Evolutionary conservation across 1,140 invertebrate species (phyloP).

Genomic region (Drosophila simulans): DNA sequence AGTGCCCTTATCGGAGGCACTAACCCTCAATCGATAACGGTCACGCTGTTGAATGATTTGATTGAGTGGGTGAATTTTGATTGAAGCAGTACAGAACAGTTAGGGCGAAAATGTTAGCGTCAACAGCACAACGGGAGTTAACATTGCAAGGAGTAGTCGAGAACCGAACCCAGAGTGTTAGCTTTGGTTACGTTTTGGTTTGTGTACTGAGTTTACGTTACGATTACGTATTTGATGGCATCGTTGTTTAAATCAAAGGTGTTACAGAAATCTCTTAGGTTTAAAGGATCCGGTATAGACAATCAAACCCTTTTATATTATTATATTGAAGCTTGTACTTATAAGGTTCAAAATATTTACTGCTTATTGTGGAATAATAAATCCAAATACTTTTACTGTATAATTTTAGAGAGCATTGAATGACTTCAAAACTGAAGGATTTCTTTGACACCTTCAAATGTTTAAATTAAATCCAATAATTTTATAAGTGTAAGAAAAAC

Average conservation of each 20-base stretch:
- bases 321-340: too few species aligned
- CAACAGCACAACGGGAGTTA: constrained; percentile 28
- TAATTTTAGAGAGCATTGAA: too few species aligned
- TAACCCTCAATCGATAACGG: constrained; percentile 96
- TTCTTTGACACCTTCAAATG: neutral
- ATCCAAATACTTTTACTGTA: too few species aligned
- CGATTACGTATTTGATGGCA: constrained; percentile 77
- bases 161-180: constrained; percentile 61
- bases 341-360: too few species aligned
- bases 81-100: constrained; percentile 28
- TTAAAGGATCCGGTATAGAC: too few species aligned
- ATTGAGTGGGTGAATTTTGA: constrained; percentile 47
- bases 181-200: constrained; percentile 55
- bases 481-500: constrained; percentile 57
- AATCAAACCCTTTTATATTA: too few species aligned
- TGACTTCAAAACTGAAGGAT: too few species aligned
- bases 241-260: constrained; percentile 47
- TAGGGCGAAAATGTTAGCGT: constrained; percentile 31
- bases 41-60: constrained; percentile 90
- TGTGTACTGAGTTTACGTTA: constrained; percentile 61
- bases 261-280: too few species aligned
- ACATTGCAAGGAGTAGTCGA: constrained; percentile 38
- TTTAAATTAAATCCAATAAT: constrained; percentile 37
- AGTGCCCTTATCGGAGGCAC: constrained; percentile 95
- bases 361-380: too few species aligned